Evolutionary conservation across 1,140 invertebrate genomes (phyloP).

Genomic region (Monomorium pharaonis): DNA sequence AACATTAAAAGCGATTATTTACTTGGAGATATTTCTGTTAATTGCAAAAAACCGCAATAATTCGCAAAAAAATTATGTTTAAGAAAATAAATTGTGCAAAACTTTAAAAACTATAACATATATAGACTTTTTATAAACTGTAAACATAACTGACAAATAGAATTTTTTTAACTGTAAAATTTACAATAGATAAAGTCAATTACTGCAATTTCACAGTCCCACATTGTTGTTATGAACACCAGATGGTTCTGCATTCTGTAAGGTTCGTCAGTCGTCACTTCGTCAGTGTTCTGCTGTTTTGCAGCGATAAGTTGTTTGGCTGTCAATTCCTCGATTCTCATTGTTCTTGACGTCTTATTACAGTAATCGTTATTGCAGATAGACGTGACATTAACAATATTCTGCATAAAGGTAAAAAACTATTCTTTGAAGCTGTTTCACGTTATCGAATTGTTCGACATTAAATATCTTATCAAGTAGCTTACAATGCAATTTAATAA

Average conservation of each 20-base stretch:
- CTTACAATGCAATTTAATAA: neutral
- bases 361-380: neutral
- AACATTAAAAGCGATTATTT: constrained; percentile 13
- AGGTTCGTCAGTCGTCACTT: neutral
- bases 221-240: neutral
- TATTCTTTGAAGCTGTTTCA: neutral
- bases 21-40: neutral
- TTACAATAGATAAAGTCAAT: neutral
- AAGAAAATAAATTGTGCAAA: neutral
- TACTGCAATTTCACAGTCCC: neutral
- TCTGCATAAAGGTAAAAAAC: neutral
- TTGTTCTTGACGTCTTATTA: neutral
- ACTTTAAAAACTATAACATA: no score
- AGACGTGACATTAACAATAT: neutral
- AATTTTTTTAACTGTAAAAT: neutral
- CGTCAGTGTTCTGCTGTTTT: neutral
- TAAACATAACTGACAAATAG: no score
- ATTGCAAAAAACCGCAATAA: neutral
- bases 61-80: constrained; percentile 22
- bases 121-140: neutral
- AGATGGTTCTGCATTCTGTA: constrained; percentile 26
- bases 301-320: neutral
- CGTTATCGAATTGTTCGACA: neutral
- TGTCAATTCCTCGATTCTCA: neutral
- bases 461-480: neutral